These are phyloP conservation scores for Caenorhabditis inopinata DNA, from an alignment of 1,140 invertebrate species.

Conservation along the genomic window DNA sequence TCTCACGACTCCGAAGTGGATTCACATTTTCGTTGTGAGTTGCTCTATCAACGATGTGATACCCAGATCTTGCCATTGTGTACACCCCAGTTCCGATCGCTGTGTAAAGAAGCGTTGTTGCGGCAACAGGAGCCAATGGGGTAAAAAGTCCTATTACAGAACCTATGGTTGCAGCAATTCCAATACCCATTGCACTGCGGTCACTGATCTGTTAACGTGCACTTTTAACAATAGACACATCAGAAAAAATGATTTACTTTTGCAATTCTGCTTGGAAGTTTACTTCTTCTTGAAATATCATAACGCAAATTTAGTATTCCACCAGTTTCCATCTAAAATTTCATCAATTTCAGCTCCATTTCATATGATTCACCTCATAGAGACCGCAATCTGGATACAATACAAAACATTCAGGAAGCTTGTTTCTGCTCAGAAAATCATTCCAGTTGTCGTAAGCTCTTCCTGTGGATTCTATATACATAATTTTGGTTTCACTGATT, in stretches of 20 bases:
- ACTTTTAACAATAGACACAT: neutral
- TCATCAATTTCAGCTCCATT: too few relatives aligned
- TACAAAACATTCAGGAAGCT: neutral
- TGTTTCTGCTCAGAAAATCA: slow-evolving; percentile 1
- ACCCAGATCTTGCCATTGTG: slow-evolving; percentile 8
- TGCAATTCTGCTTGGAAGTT: slow-evolving; percentile 1
- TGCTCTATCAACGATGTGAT: slow-evolving; percentile 10
- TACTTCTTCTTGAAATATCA: slow-evolving; percentile 8
- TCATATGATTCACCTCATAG: neutral
- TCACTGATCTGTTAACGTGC: neutral
- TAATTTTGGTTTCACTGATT: neutral
- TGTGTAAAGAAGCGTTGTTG: neutral
- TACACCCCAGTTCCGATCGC: slow-evolving; percentile 7
- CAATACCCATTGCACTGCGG: slow-evolving; percentile 2
- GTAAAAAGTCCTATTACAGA: neutral
- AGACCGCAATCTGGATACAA: neutral
- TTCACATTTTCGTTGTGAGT: slow-evolving; percentile 17
- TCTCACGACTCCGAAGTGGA: slow-evolving; percentile 3
- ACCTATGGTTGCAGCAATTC: neutral
- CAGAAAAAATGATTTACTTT: neutral
- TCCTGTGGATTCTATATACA: slow-evolving; percentile 12
- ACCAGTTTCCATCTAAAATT: neutral
- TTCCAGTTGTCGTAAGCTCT: slow-evolving; percentile 4
- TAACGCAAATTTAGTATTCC: neutral
- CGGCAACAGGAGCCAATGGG: neutral